Conservation (phyloP, 2,113 vertebrate genomes). For the Gobio gobio region DNA sequence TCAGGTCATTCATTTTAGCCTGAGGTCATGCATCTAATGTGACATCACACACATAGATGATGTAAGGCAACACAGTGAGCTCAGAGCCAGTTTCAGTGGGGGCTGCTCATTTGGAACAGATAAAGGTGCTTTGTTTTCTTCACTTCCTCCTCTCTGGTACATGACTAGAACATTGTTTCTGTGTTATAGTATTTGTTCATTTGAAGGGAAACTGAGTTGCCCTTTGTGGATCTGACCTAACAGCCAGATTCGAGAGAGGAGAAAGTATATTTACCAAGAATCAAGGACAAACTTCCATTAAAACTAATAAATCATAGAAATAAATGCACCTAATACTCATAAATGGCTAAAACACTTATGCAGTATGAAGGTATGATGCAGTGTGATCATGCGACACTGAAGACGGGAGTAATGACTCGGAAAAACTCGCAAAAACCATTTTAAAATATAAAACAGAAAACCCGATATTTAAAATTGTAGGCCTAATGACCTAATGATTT, state of each 20-base stretch:
- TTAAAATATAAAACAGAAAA: neutral
- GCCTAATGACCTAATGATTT: neutral
- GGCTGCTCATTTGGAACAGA: slow-evolving; percentile 51
- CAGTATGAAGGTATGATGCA: neutral
- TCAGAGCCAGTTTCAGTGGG: slow-evolving; percentile 45
- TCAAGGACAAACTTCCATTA: neutral
- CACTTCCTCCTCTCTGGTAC: slow-evolving; percentile 51
- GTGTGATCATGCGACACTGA: neutral
- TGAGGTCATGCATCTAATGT: slow-evolving; percentile 29
- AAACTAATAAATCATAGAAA: neutral
- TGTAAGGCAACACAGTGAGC: slow-evolving; percentile 44
- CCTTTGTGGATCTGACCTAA: slow-evolving; percentile 53
- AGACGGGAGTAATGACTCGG: neutral
- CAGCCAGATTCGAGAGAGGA: slow-evolving; percentile 19
- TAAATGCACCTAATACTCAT: neutral
- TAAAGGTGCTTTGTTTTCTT: slow-evolving; percentile 60
- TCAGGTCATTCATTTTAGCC: slow-evolving; percentile 8
- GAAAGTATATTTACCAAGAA: slow-evolving; percentile 27
- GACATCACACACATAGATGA: slow-evolving; percentile 52
- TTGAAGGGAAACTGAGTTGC: slow-evolving; percentile 46
- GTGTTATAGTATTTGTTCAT: slow-evolving; percentile 54
- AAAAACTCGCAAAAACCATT: neutral
- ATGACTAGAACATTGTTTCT: slow-evolving; percentile 59
- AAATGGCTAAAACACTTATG: neutral
- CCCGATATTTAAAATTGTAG: neutral